These are phyloP conservation scores for Rhopalosiphum maidis DNA, from an alignment of 1,140 invertebrate genomes.

Conservation along the genomic window DNA sequence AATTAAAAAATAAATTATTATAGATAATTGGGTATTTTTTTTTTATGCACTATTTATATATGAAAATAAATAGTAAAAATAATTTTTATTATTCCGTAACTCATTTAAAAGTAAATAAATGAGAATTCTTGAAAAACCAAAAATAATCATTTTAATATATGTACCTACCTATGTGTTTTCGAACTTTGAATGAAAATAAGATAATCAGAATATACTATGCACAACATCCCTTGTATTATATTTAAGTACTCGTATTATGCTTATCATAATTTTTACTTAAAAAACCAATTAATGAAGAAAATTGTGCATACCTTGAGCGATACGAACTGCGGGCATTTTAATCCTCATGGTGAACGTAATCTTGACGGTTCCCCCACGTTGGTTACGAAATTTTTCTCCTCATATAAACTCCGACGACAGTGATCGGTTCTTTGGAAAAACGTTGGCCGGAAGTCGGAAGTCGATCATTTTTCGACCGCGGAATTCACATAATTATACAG, in stretches of 20 bases:
- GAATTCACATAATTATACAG: not conserved
- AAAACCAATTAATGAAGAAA: not conserved
- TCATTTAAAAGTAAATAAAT: not conserved
- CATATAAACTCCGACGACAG: slow-evolving; percentile 14
- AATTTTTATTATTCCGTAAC: not conserved
- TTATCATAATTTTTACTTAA: not conserved
- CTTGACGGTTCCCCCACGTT: slow-evolving; percentile 47
- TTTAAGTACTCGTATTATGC: not conserved
- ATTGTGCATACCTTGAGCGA: slow-evolving; percentile 81
- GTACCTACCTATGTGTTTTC: not conserved
- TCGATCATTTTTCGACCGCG: slow-evolving; percentile 28
- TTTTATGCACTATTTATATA: not conserved
- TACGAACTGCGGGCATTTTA: slow-evolving; percentile 92
- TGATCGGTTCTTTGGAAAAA: not conserved
- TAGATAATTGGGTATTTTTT: not conserved
- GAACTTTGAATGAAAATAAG: not conserved
- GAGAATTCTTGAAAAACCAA: not conserved
- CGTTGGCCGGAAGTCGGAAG: not conserved
- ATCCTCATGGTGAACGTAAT: slow-evolving; percentile 82
- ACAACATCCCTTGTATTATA: not conserved
- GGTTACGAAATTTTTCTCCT: slow-evolving; percentile 19
- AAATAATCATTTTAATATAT: not conserved
- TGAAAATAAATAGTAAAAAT: not conserved
- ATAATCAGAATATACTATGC: not conserved
- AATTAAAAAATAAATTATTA: too few species aligned